Base-by-base conservation (phyloP, 2,113 vertebrate genomes). In the Mola mola region DNA sequence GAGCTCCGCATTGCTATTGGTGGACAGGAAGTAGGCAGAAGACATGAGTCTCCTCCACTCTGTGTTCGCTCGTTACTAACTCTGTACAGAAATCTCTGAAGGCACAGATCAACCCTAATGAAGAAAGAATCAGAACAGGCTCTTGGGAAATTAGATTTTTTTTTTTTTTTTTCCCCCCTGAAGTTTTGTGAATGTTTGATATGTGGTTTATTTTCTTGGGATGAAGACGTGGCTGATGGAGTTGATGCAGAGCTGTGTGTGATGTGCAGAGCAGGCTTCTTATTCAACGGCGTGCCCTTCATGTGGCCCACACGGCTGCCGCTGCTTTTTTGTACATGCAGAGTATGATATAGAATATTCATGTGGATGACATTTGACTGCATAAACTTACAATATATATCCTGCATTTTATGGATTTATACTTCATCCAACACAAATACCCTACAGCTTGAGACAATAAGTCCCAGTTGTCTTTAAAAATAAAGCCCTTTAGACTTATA, bases 61-160 rank as follows among this genome's bases (percentile, higher is more conserved):
- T 31, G 29, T 31, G 29, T 31, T 31, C 29, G 41, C 42, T 72
- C 59, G 15, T 66, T 66, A 40, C 47, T 71, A 60, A 64, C 33
- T 25, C 24, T 53, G 36, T 55, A 47, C 29, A 74, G 26, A 48
- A 63, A 44, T 47, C 36, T 41, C 33, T 36, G 64, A 53, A 67
- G 61, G 46, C 16, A 66, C 60, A 71, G 31, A 60, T 60, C 16
- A 11, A 16, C 33, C 2, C 2, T 49, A 59, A 77, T 72, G 20
- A 65, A 53, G 66, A 63, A 28, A 17, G 15, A 72, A 62, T 74
- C 36, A 29, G 4, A 38, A 2, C 28, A 46, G 49, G 7, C 29
- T 50, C 22, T 47, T 22, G 40, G 19, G 46, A 52, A 66, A 76
- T 75, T 13, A 1, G 37, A 74, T 78, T 76, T 62, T 10, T 15